These are phyloP conservation scores for Sebastolobus altivelis DNA, from an alignment of 2,797 vertebrate genomes.

Conservation along the genomic window DNA sequence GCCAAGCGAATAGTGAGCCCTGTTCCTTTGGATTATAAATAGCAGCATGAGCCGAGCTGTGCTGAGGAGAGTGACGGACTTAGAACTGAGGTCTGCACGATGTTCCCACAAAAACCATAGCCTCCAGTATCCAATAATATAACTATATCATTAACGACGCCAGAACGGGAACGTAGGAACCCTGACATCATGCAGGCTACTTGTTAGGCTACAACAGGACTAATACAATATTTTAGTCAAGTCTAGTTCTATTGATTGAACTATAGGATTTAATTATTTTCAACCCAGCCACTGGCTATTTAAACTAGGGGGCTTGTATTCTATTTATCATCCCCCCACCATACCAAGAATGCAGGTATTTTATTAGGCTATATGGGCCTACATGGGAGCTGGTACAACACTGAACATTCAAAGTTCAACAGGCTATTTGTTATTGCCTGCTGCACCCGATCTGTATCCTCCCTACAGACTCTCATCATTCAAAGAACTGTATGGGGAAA, in stretches of 20 bases:
- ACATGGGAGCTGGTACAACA: constrained; percentile 3
- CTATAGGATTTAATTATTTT: constrained; percentile 23
- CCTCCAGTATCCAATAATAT: constrained; percentile 26
- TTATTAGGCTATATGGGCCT: background rate
- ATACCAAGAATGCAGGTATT: constrained; percentile 15
- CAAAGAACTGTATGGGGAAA: constrained; percentile 1
- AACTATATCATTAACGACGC: constrained; percentile 4
- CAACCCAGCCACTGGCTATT: constrained; percentile 1
- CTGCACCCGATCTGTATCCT: constrained; percentile 15
- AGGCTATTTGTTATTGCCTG: constrained; percentile 51
- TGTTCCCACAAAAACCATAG: constrained; percentile 56
- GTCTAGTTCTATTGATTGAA: background rate
- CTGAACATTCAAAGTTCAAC: constrained; percentile 49
- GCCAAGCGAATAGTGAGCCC: constrained; percentile 65
- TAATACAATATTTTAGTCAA: background rate
- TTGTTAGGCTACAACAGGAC: background rate
- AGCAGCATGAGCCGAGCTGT: constrained; percentile 66
- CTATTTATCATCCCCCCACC: background rate
- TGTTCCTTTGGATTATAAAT: constrained; percentile 82
- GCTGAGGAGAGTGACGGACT: constrained; percentile 54
- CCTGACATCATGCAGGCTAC: background rate
- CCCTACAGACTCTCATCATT: background rate
- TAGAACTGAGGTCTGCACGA: constrained; percentile 55
- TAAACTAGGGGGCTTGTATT: constrained; percentile 3
- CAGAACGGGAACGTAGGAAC: background rate